phyloP scores from a whole-genome alignment of 1,140 invertebrate species.

The Drosophila athabasca region DNA sequence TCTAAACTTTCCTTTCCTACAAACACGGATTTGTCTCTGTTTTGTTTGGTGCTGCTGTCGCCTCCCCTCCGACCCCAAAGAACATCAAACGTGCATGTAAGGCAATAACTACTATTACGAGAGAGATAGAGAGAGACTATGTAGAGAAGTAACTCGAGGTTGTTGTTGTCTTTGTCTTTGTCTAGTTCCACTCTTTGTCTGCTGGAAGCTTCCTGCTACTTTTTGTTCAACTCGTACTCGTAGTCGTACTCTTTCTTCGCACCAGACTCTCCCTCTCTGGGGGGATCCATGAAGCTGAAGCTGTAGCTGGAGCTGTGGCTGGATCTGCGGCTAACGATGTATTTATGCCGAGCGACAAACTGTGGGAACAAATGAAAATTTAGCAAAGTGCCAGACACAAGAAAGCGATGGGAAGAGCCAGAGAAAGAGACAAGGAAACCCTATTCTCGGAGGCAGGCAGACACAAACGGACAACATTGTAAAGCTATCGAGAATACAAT shows the following conservation, averaged over 20 bases:
- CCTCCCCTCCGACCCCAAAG: constrained; percentile 57
- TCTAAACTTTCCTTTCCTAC: constrained; percentile 20
- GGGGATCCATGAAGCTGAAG: constrained; percentile 38
- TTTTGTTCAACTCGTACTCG: constrained; percentile 1
- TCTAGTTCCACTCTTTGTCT: constrained; percentile 68
- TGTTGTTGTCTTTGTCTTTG: constrained; percentile 46
- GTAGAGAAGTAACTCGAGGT: constrained; percentile 22
- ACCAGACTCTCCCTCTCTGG: constrained; percentile 7
- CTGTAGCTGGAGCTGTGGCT: constrained; percentile 25
- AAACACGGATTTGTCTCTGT: constrained; percentile 27
- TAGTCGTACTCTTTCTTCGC: not conserved
- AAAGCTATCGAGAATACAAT: constrained; percentile 69
- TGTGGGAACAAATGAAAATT: constrained; percentile 82
- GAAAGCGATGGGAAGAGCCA: constrained; percentile 12
- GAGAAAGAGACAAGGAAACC: not conserved
- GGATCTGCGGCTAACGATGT: constrained; percentile 69
- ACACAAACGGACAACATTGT: constrained; percentile 72
- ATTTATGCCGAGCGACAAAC: constrained; percentile 82
- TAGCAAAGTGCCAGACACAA: constrained; percentile 67
- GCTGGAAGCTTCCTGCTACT: constrained; percentile 71
- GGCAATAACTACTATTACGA: constrained; percentile 73
- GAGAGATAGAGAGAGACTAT: constrained; percentile 36
- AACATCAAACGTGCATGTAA: constrained; percentile 81
- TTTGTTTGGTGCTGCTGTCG: constrained; percentile 40
- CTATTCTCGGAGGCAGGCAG: constrained; percentile 17